A percentile compares a stretch with the other conserved stretches of the same genome.
Evolutionary conservation across 2,888 invertebrate species (phyloP).

Genomic region (Nomada ruficornis): DNA sequence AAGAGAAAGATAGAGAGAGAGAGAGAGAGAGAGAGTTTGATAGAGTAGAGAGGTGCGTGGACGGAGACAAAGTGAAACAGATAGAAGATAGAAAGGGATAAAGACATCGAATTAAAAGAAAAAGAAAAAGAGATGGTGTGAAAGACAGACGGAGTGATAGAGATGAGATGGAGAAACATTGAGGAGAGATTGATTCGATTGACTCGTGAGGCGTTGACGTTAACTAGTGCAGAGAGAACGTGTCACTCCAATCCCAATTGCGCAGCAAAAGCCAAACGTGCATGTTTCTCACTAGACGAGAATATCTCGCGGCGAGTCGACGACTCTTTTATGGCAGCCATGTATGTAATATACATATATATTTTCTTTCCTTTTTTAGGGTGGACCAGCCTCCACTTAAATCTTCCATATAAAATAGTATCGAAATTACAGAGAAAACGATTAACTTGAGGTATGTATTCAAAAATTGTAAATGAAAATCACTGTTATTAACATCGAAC

Average conservation of each 20-base stretch:
- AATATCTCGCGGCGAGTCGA: slow-evolving; percentile 76
- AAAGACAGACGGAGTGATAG: slow-evolving; percentile 38
- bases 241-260: slow-evolving; percentile 78
- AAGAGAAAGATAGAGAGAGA: slow-evolving; percentile 2
- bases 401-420: not conserved
- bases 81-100: slow-evolving; percentile 3
- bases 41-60: slow-evolving; percentile 15
- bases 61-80: slow-evolving; percentile 21
- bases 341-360: too few relatives aligned
- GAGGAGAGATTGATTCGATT: slow-evolving; percentile 56
- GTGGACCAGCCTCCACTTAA: slow-evolving; percentile 70
- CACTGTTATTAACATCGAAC: not conserved
- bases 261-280: slow-evolving; percentile 80
- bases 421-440: not conserved
- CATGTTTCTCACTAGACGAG: slow-evolving; percentile 72
- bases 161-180: slow-evolving; percentile 36
- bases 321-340: slow-evolving; percentile 70
- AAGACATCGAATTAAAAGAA: slow-evolving; percentile 25
- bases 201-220: slow-evolving; percentile 71
- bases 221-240: slow-evolving; percentile 72
- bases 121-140: slow-evolving; percentile 3
- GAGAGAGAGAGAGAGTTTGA: not conserved
- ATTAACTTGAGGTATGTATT: not conserved
- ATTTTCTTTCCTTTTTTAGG: slow-evolving; percentile 17
- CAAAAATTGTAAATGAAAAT: not conserved